phyloP scores from a whole-genome alignment of 2,888 invertebrate species.

The Anoplius nigerrimus region DNA sequence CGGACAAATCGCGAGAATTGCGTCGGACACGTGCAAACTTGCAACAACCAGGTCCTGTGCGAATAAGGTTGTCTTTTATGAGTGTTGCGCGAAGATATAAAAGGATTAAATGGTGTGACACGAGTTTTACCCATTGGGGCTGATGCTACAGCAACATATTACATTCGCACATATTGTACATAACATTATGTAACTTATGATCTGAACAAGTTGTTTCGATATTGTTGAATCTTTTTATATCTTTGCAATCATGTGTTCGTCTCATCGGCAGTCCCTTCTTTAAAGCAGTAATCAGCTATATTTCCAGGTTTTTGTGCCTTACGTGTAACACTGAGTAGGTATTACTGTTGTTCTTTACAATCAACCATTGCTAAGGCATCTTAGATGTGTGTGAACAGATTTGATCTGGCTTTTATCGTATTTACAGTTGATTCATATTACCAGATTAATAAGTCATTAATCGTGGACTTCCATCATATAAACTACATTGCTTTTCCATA shows the following conservation, averaged over 20 bases:
- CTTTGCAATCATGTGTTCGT: slow-evolving; percentile 42
- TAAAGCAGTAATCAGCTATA: slow-evolving; percentile 55
- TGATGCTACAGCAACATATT: no score
- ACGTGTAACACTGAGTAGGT: slow-evolving; percentile 64
- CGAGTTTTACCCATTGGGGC: no score
- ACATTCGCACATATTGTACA: neutral
- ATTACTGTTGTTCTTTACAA: slow-evolving; percentile 27
- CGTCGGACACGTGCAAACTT: slow-evolving; percentile 35
- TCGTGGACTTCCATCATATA: no score
- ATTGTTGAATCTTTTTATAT: slow-evolving; percentile 43
- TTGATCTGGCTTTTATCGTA: no score
- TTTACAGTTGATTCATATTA: slow-evolving; percentile 13
- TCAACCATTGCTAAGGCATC: neutral
- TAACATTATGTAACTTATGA: neutral
- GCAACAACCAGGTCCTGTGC: slow-evolving; percentile 24
- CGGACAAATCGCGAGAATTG: slow-evolving; percentile 54
- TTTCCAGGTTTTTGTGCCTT: slow-evolving; percentile 67
- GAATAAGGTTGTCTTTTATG: slow-evolving; percentile 44
- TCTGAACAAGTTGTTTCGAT: neutral
- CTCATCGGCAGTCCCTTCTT: slow-evolving; percentile 38
- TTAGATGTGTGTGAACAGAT: neutral
- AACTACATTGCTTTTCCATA: no score
- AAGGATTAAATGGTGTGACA: slow-evolving; percentile 1
- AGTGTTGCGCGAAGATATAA: slow-evolving; percentile 52
- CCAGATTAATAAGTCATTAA: neutral